These are phyloP conservation scores for Exaiptasia diaphana DNA, from an alignment of 64 coral and sea anemone genomes.

Conservation along the genomic window DNA sequence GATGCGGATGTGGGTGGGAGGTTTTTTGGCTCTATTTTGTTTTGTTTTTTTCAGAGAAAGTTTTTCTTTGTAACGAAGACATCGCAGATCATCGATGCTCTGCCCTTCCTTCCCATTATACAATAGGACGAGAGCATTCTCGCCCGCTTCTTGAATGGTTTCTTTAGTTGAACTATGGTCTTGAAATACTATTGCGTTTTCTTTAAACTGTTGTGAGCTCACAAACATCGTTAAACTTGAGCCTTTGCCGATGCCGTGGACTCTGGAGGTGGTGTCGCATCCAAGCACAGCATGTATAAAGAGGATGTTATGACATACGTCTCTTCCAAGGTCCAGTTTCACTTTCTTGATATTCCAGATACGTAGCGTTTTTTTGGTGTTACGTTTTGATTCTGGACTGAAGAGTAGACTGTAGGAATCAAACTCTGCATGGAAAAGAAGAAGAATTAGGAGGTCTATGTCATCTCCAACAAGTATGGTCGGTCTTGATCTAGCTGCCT, in stretches of 20 bases:
- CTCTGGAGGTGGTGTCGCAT: slow-evolving; percentile 32
- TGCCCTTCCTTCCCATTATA: slow-evolving; percentile 15
- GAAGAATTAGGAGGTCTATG: slow-evolving; percentile 20
- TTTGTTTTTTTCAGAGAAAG: slow-evolving; percentile 15
- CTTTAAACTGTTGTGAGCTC: neutral
- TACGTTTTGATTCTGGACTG: slow-evolving; percentile 39
- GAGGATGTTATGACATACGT: slow-evolving; percentile 11
- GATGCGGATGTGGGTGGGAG: slow-evolving; percentile 5
- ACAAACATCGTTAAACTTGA: neutral
- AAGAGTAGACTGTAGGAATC: neutral
- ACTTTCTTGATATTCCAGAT: slow-evolving; percentile 31
- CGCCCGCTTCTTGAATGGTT: slow-evolving; percentile 11
- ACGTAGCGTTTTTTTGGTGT: slow-evolving; percentile 3
- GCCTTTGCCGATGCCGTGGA: neutral
- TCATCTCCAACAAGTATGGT: slow-evolving; percentile 34
- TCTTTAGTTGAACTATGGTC: neutral
- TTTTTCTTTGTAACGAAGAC: slow-evolving; percentile 15
- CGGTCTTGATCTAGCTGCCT: neutral
- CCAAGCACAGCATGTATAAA: slow-evolving; percentile 25
- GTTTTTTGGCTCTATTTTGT: slow-evolving; percentile 4
- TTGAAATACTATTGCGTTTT: slow-evolving; percentile 29
- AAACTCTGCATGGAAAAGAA: neutral
- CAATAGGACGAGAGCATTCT: slow-evolving; percentile 41
- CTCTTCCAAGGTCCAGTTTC: neutral
- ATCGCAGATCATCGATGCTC: slow-evolving; percentile 8